Evolutionary conservation across 2,113 vertebrate species (phyloP), one percentile per base, ranked within the genome.

Genomic region (Myodes glareolus): DNA sequence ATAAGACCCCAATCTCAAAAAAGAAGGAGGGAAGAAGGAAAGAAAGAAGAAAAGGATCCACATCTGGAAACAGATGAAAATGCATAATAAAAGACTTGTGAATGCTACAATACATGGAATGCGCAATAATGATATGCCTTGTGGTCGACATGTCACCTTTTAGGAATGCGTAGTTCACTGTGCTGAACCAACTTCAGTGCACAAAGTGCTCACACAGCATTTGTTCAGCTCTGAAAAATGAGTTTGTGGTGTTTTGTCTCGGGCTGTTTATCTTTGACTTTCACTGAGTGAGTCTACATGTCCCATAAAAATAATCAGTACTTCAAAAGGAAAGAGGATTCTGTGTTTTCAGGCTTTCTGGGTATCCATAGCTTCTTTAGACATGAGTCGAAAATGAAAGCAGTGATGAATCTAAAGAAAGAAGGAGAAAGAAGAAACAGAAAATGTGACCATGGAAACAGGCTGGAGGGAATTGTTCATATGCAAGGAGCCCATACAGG

Each of bases 191-290:
- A 29, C 5, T 29, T 45, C 21, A 42, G 42, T 16, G n/a, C 6
- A 2, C 2, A n/a, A 42, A 82, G 29, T 39, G 80, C 55, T 29
- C 13, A n/a, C 80, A 47, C 8, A 61, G 45, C 63, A 11, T 65
- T 76, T 91, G 88, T 75, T 50, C 55, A 47, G 67, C 39, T n/a
- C 45, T 70, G 58, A 19, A 93, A 93, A 92, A 86, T 55, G 23
- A 68, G 11, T 52, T 70, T 92, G 36, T n/a, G 82, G 73, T 63
- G 65, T 27, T n/a, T 81, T 85, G 50, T 61, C 21, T 84, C 55
- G 9, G 23, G n/a, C 25, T 61, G 65, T 70, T 68, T 52, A 85
- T 52, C 55, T 96, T 75, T 96, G 39, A 88, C 68, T 86, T 93
- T 80, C 58, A 76, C 47, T 42, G 88, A 85, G 55, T 94, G 94